Conservation (phyloP, 2,113 vertebrate species). For the Sturnira hondurensis region DNA sequence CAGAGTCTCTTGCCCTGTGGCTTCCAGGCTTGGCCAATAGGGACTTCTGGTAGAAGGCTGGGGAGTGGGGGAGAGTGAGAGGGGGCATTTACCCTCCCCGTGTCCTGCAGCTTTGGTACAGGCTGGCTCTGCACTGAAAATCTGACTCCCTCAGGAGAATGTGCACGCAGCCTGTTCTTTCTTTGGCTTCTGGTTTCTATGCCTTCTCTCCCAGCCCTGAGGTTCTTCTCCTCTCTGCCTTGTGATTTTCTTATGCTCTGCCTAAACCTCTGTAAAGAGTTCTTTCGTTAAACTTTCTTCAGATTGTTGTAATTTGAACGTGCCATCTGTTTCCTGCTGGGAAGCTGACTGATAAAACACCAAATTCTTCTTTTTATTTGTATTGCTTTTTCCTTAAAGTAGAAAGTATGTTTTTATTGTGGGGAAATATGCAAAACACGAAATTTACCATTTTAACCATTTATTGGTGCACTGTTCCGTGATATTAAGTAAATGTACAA, state of each 20-base stretch:
- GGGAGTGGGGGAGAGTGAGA: not conserved
- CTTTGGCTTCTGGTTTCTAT: not conserved
- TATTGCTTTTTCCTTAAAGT: not conserved
- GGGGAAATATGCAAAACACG: not conserved
- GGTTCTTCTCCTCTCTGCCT: not conserved
- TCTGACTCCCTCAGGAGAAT: not conserved
- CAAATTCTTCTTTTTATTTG: constrained; percentile 4
- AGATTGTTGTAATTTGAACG: constrained; percentile 14
- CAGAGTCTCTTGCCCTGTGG: not conserved
- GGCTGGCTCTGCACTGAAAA: not conserved
- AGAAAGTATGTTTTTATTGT: not conserved
- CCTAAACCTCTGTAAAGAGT: not conserved
- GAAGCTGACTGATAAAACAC: not conserved
- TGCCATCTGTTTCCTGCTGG: constrained; percentile 6
- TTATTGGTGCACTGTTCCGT: not conserved
- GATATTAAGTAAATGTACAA: not conserved
- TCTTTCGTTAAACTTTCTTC: constrained; percentile 13
- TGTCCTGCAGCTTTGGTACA: not conserved
- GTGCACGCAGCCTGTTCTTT: not conserved
- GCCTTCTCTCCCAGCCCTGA: not conserved
- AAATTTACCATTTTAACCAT: not conserved
- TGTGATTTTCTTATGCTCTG: not conserved
- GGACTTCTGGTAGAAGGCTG: not conserved
- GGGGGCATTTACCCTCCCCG: not conserved
- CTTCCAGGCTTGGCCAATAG: not conserved